Evolutionary conservation across 2,888 invertebrate genomes (phyloP).

Genomic region (Eilema griseolum): DNA sequence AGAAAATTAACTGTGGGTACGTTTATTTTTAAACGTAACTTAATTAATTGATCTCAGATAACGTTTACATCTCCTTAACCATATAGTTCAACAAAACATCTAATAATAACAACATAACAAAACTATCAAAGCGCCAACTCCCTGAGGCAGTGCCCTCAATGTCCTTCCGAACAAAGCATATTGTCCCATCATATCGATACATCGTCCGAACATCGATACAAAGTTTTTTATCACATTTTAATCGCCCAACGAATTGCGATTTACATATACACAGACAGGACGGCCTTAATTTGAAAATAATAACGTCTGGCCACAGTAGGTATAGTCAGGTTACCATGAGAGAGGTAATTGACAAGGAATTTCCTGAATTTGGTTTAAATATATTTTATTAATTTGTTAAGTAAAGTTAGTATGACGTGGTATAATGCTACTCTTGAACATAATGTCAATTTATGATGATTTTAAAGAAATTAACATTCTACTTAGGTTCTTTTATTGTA

Average conservation of each 20-base stretch:
- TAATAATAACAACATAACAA: conserved; percentile 4
- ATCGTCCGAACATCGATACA: conserved; percentile 24
- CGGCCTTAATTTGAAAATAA: conserved; percentile 84
- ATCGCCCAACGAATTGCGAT: conserved; percentile 65
- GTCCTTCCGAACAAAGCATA: conserved; percentile 24
- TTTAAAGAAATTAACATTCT: too few species aligned
- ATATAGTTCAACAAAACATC: not conserved
- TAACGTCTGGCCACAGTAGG: conserved; percentile 72
- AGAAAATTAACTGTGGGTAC: too few species aligned
- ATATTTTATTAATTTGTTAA: too few species aligned
- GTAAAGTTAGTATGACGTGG: too few species aligned
- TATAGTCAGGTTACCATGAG: conserved; percentile 45
- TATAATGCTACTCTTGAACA: too few species aligned
- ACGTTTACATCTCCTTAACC: not conserved
- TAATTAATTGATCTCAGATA: too few species aligned
- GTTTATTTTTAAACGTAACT: too few species aligned
- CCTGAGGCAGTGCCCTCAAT: conserved; percentile 25
- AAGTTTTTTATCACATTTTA: conserved; percentile 64
- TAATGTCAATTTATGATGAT: too few species aligned
- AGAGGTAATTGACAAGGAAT: conserved; percentile 13
- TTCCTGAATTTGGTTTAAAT: not conserved
- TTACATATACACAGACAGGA: conserved; percentile 72
- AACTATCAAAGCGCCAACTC: conserved; percentile 17
- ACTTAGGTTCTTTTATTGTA: too few species aligned
- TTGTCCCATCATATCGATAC: conserved; percentile 43